Percentiles rank a stretch among this genome's conserved stretches.
These are phyloP conservation scores for Aromia moschata DNA, from an alignment of 2,888 invertebrate genomes.

Conservation along the genomic window DNA sequence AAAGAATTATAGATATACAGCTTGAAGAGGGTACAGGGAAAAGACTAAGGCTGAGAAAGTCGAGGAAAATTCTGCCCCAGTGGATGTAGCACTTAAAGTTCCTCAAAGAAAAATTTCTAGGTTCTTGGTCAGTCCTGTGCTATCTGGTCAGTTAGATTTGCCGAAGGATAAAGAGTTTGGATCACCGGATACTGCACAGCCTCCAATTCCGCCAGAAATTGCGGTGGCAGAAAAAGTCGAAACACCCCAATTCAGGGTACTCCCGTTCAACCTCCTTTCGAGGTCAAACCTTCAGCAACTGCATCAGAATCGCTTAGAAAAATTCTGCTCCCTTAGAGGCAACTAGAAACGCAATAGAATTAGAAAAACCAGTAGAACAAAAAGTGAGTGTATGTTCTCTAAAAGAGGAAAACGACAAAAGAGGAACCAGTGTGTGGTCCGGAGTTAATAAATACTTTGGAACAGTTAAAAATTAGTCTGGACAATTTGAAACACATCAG, in stretches of 20 bases:
- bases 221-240: constrained; percentile 25
- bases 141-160: constrained; percentile 66
- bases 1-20: constrained; percentile 36
- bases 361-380: constrained; percentile 49
- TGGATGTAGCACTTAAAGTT: constrained; percentile 53
- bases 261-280: constrained; percentile 23
- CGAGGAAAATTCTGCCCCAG: constrained; percentile 42
- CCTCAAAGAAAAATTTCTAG: constrained; percentile 79
- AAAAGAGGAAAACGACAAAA: constrained; percentile 50
- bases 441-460: constrained; percentile 66
- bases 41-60: constrained; percentile 12
- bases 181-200: constrained; percentile 19
- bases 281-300: constrained; percentile 28
- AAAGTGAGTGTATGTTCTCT: constrained; percentile 51
- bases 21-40: constrained; percentile 30
- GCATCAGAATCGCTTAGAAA: constrained; percentile 46
- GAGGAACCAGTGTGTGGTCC: constrained; percentile 62
- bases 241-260: constrained; percentile 19
- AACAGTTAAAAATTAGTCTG: constrained; percentile 68
- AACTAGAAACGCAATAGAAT: constrained; percentile 39
- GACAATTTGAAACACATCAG: constrained; percentile 67
- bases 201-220: constrained; percentile 39
- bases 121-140: constrained; percentile 83
- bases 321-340: constrained; percentile 52
- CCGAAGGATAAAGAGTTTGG: constrained; percentile 59